These are phyloP conservation scores for Eremobia ochroleuca DNA, from an alignment of 2,888 invertebrate species.

Conservation along the genomic window DNA sequence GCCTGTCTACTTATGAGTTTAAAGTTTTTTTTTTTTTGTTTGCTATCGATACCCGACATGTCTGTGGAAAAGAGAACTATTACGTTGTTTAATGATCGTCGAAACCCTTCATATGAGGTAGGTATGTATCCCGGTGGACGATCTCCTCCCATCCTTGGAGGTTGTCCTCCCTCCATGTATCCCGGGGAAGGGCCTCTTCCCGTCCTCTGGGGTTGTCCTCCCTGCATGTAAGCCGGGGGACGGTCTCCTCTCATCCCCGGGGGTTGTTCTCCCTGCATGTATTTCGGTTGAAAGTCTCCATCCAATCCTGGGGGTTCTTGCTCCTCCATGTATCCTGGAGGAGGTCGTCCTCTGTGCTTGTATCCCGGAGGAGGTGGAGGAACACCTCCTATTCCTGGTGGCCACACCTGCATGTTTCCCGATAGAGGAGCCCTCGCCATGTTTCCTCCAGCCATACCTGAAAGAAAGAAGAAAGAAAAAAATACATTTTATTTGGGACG, in stretches of 20 bases:
- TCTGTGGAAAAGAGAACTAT: neutral
- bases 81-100: conserved; percentile 8
- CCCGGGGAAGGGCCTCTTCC: too few relatives aligned
- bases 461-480: neutral
- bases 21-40: neutral
- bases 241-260: neutral
- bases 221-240: neutral
- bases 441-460: neutral
- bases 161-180: neutral
- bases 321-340: neutral
- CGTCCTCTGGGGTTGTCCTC: neutral
- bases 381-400: neutral
- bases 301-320: neutral
- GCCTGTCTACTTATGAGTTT: too few relatives aligned
- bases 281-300: neutral
- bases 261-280: neutral
- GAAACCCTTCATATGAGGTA: neutral
- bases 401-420: neutral
- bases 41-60: too few relatives aligned
- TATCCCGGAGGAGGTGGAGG: neutral
- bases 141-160: neutral
- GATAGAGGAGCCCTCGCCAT: neutral
- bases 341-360: neutral
- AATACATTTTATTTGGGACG: neutral
- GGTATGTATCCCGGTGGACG: neutral